These are phyloP conservation scores for Andrena bucephala DNA, from an alignment of 2,888 invertebrate species.

Conservation along the genomic window DNA sequence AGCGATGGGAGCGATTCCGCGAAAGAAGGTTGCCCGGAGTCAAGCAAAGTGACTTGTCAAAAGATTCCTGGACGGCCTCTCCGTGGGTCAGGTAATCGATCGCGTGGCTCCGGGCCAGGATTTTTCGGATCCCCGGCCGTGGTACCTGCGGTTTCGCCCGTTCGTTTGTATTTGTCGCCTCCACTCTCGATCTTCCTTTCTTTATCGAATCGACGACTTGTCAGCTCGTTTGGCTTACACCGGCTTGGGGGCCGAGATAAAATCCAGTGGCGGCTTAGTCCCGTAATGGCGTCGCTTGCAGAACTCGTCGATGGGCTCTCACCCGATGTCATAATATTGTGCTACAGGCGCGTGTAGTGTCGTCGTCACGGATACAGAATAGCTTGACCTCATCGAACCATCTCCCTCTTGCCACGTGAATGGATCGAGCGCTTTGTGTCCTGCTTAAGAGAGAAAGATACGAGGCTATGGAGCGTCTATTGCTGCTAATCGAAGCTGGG, in stretches of 20 bases:
- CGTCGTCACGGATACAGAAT: constrained; percentile 9
- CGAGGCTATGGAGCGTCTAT: no score
- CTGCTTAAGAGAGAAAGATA: no score
- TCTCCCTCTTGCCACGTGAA: constrained; percentile 1
- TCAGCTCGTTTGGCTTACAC: constrained; percentile 66
- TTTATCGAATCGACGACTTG: constrained; percentile 49
- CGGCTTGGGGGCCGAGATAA: constrained; percentile 60
- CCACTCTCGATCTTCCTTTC: constrained; percentile 31
- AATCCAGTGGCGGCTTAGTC: constrained; percentile 72
- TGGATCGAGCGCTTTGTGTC: constrained; percentile 9
- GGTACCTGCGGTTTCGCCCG: constrained; percentile 30
- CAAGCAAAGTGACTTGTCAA: constrained; percentile 73
- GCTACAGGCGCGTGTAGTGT: constrained; percentile 27
- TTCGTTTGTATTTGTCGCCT: constrained; percentile 46
- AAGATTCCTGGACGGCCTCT: constrained; percentile 50
- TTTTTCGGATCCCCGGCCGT: constrained; percentile 35
- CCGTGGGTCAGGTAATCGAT: constrained; percentile 68
- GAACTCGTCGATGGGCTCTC: constrained; percentile 62
- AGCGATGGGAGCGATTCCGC: constrained; percentile 66
- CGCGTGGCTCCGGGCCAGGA: constrained; percentile 58
- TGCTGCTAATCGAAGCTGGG: no score
- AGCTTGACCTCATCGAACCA: constrained; percentile 22
- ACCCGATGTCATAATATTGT: constrained; percentile 70
- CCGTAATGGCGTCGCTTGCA: constrained; percentile 65
- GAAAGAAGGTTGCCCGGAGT: constrained; percentile 62